Conservation (phyloP, 1,140 invertebrate genomes). For the Anastrepha obliqua region DNA sequence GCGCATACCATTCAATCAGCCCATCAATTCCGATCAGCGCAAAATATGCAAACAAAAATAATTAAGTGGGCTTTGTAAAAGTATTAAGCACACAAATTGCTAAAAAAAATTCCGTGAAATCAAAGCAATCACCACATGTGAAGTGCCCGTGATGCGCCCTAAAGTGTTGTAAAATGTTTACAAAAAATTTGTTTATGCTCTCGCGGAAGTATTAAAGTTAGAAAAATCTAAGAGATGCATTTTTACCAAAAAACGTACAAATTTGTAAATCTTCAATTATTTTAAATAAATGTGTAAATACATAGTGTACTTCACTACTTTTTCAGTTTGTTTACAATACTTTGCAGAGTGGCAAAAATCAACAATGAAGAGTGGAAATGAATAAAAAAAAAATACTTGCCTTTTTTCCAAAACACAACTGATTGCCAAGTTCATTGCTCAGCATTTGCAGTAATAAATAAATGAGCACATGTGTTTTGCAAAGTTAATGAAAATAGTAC, state of each 20-base stretch:
- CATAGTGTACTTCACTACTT: background rate
- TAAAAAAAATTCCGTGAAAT: background rate
- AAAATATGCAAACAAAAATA: background rate
- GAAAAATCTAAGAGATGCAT: too few species aligned
- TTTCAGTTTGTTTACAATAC: background rate
- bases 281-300: background rate
- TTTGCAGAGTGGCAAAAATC: background rate
- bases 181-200: background rate
- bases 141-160: background rate
- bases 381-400: background rate
- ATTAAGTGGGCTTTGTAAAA: background rate
- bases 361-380: background rate
- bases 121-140: background rate
- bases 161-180: background rate
- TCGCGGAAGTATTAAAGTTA: too few species aligned
- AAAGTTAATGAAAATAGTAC: background rate
- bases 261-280: too few species aligned
- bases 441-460: background rate
- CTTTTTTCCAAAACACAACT: background rate
- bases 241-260: too few species aligned
- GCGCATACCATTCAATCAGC: background rate
- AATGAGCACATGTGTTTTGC: background rate
- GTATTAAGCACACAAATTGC: conserved; percentile 2
- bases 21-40: background rate
- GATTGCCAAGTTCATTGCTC: conserved; percentile 27